phyloP scores from a whole-genome alignment of 1,140 invertebrate genomes.

The Conopomorpha cramerella region DNA sequence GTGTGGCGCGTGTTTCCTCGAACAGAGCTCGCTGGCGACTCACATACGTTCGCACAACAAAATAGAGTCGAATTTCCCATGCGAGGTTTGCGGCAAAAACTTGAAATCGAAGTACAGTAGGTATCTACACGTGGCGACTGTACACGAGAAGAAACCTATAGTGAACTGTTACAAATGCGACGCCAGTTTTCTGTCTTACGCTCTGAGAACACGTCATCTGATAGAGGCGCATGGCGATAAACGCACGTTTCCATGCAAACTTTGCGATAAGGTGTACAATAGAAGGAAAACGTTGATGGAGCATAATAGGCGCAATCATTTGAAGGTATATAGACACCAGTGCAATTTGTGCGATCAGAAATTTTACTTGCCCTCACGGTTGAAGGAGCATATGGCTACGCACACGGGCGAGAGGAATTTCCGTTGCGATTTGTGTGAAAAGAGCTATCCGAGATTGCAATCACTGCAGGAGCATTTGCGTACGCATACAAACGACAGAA shows the following conservation, averaged over 20 bases:
- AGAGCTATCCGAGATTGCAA: slow-evolving; percentile 36
- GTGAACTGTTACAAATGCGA: slow-evolving; percentile 46
- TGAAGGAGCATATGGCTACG: slow-evolving; percentile 46
- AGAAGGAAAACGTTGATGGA: slow-evolving; percentile 43
- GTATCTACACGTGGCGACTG: slow-evolving; percentile 29
- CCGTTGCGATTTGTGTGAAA: slow-evolving; percentile 38
- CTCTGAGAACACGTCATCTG: slow-evolving; percentile 30
- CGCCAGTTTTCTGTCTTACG: slow-evolving; percentile 33
- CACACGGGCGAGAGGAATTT: slow-evolving; percentile 44
- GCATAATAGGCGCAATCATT: slow-evolving; percentile 34
- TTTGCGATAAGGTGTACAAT: slow-evolving; percentile 45
- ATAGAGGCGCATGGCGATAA: slow-evolving; percentile 41
- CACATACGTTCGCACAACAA: slow-evolving; percentile 37
- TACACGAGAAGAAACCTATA: slow-evolving; percentile 39
- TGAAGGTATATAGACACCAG: slow-evolving; percentile 37
- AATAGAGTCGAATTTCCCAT: slow-evolving; percentile 30
- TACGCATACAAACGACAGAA: slow-evolving; percentile 23
- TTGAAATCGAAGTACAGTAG: slow-evolving; percentile 40
- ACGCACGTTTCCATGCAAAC: slow-evolving; percentile 34
- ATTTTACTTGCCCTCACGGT: slow-evolving; percentile 34
- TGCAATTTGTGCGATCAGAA: slow-evolving; percentile 40
- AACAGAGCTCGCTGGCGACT: slow-evolving; percentile 25
- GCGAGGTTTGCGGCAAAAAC: slow-evolving; percentile 41
- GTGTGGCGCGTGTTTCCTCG: slow-evolving; percentile 38
- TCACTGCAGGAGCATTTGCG: slow-evolving; percentile 35